Evolutionary conservation across 1,140 invertebrate species (phyloP).

Genomic region (Micrasema minimum): DNA sequence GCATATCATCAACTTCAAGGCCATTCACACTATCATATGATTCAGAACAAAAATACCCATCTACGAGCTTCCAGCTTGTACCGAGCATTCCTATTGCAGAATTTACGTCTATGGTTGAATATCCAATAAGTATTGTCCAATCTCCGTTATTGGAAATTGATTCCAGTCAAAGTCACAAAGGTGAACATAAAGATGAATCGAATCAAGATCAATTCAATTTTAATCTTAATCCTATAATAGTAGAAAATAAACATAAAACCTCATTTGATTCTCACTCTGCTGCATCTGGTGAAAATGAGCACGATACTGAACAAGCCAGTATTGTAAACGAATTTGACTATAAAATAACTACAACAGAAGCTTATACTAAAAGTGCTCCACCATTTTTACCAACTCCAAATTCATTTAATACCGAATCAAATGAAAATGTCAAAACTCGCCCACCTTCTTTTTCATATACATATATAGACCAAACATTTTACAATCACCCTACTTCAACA

Average conservation of each 20-base stretch:
- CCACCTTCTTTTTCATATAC: conserved; percentile 46
- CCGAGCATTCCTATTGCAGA: conserved; percentile 72
- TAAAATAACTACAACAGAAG: conserved; percentile 12
- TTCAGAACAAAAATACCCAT: conserved; percentile 5
- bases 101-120: conserved; percentile 73
- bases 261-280: conserved; percentile 47
- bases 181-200: conserved; percentile 41
- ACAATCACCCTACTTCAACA: conserved; percentile 22
- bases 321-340: not conserved
- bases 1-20: not conserved
- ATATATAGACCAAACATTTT: conserved; percentile 49
- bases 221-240: conserved; percentile 46
- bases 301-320: conserved; percentile 15
- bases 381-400: conserved; percentile 49
- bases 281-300: conserved; percentile 47
- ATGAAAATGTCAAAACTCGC: conserved; percentile 7
- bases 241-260: conserved; percentile 40
- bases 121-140: conserved; percentile 71
- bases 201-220: conserved; percentile 36
- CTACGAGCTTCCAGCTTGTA: conserved; percentile 46
- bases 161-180: conserved; percentile 56
- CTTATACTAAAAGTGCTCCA: conserved; percentile 17
- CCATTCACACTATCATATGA: conserved; percentile 5
- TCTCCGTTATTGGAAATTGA: conserved; percentile 72
- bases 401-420: conserved; percentile 32